phyloP scores from a whole-genome alignment of 2,888 invertebrate genomes.

The Lithosia quadra region DNA sequence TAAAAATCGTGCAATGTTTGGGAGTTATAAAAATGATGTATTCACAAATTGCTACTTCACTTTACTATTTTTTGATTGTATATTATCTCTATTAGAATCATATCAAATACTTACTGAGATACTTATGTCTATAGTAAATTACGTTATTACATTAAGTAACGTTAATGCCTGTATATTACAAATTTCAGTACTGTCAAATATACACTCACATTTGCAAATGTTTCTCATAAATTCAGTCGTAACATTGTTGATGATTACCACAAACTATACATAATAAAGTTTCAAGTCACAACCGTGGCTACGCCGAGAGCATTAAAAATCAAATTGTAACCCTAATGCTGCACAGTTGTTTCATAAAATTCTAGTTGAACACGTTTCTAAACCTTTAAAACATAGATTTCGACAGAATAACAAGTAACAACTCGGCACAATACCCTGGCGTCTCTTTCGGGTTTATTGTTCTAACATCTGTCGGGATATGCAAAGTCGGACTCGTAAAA shows the following conservation, averaged over 20 bases:
- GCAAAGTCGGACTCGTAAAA: constrained; percentile 81
- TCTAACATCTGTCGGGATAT: constrained; percentile 81
- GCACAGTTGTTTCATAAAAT: constrained; percentile 63
- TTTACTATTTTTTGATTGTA: constrained; percentile 17
- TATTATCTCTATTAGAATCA: background rate
- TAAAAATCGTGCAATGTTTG: constrained; percentile 33
- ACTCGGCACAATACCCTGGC: constrained; percentile 64
- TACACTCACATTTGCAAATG: constrained; percentile 34
- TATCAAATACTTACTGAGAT: background rate
- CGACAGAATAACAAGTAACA: constrained; percentile 69
- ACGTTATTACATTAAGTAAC: background rate
- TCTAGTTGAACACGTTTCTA: constrained; percentile 64
- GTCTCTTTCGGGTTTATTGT: constrained; percentile 77
- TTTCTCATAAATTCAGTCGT: constrained; percentile 46
- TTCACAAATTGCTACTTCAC: constrained; percentile 14
- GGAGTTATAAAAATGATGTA: constrained; percentile 30
- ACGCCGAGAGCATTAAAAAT: constrained; percentile 53
- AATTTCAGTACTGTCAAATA: constrained; percentile 35
- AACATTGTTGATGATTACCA: constrained; percentile 49
- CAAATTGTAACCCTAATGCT: constrained; percentile 50
- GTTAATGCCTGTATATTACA: constrained; percentile 23
- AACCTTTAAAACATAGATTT: constrained; percentile 70
- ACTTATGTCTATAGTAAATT: constrained; percentile 9
- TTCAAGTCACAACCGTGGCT: constrained; percentile 32
- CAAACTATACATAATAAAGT: constrained; percentile 49